Base-by-base conservation (phyloP, 2,888 invertebrate genomes). In the Ferrisia virgata region DNA sequence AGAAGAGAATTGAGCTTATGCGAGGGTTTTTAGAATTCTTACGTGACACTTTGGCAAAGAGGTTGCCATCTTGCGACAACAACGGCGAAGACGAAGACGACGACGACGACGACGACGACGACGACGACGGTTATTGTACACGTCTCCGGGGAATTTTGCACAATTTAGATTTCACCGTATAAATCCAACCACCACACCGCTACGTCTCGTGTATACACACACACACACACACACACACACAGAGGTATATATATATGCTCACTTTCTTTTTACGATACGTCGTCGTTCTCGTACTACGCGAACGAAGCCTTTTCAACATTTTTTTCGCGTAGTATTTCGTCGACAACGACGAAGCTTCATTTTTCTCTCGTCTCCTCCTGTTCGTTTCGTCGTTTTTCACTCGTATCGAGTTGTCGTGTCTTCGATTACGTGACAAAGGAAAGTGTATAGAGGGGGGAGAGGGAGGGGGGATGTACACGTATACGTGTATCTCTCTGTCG, bases 81-180 rank as follows among this genome's bases (percentile, higher is more conserved):
- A n/a, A n/a, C n/a, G n/a, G n/a, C n/a, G n/a, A n/a, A n/a, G n/a
- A n/a, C n/a, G n/a, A n/a, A n/a, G n/a, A n/a, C n/a, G n/a, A n/a
- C n/a, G n/a, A n/a, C n/a, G n/a, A n/a, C n/a, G n/a, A n/a, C n/a
- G n/a, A n/a, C n/a, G n/a, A n/a, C n/a, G n/a, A n/a, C n/a, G n/a
- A n/a, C n/a, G n/a, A n/a, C n/a, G n/a, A 39, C 39, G 36, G 36
- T 78, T 39, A 40, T 79, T 43, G 40, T 82, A 79, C 53, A 36
- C 81, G 53, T 58, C 82, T 82, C 82, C 18, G n/a, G 82, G 82
- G 82, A 82, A 72, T 82, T n/a, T 72, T 82, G 39, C 72, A 72
- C 82, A 72, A 82, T 82, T 82, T 82, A 82, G 69, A 82, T 82
- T 82, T 82, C 72, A 82, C 15, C 22, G 64, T 69, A 82, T 82